phyloP scores from a whole-genome alignment of 2,113 vertebrate genomes.

The Cryptotis parvus region DNA sequence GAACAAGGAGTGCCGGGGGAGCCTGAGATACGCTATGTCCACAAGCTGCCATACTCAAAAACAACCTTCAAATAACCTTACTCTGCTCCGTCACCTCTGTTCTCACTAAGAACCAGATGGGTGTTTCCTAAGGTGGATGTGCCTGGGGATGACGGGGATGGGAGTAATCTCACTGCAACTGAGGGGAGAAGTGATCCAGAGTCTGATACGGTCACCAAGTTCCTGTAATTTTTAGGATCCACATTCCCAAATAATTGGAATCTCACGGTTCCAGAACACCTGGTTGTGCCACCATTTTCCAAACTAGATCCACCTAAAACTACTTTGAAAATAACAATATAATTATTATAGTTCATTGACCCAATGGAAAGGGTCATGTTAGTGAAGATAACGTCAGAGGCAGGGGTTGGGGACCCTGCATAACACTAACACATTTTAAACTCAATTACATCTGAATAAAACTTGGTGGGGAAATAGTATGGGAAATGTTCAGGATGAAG shows the following conservation, averaged over 20 bases:
- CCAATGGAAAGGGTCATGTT: not conserved
- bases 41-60: not conserved
- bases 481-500: not conserved
- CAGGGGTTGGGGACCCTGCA: not conserved
- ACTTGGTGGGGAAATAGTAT: not conserved
- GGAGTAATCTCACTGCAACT: too few species aligned
- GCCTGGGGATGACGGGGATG: too few species aligned
- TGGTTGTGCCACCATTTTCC: not conserved
- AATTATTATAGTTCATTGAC: not conserved
- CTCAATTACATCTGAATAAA: not conserved
- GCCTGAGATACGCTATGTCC: not conserved
- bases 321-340: not conserved
- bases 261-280: not conserved
- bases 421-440: not conserved
- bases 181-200: not conserved
- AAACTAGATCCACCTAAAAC: not conserved
- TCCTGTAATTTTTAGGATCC: not conserved
- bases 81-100: too few species aligned
- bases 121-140: too few species aligned
- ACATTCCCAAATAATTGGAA: not conserved
- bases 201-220: not conserved
- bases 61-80: too few species aligned
- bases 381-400: not conserved
- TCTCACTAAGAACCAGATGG: too few species aligned
- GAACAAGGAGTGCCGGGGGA: not conserved